Conservation (phyloP, 2,113 vertebrate genomes). For the Acrocephalus kingi region DNA sequence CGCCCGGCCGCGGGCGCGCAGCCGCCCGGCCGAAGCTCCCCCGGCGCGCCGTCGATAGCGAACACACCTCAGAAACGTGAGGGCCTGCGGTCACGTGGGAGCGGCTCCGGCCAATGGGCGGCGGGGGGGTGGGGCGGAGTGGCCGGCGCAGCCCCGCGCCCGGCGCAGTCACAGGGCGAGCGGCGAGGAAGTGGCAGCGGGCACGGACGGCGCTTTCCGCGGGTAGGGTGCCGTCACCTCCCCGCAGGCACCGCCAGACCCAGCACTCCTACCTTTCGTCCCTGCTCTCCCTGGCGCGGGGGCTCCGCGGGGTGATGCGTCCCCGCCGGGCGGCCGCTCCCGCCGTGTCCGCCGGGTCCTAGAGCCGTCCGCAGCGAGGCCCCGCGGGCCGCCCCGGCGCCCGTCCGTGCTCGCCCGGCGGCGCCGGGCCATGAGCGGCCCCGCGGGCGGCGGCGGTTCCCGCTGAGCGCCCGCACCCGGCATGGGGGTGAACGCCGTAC, state of each 20-base stretch:
- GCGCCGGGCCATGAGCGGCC: constrained; percentile 14
- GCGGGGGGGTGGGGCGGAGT: not conserved
- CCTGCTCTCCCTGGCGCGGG: not conserved
- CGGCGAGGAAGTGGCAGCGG: not conserved
- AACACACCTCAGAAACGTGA: not conserved
- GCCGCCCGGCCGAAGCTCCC: not conserved
- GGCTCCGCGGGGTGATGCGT: constrained; percentile 12
- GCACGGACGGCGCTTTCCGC: not conserved
- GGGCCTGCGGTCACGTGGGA: not conserved
- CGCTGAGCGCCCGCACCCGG: not conserved
- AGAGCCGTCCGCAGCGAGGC: not conserved
- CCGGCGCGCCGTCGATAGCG: not conserved
- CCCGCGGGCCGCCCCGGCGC: not conserved
- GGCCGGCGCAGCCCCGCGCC: not conserved
- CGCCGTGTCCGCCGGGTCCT: constrained; percentile 36
- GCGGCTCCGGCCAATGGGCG: not conserved
- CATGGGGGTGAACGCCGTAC: constrained; percentile 94
- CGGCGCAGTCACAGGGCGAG: constrained; percentile 5
- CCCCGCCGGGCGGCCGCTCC: not conserved
- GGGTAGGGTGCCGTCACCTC: not conserved
- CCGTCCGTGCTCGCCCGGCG: not conserved
- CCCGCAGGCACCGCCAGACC: not conserved
- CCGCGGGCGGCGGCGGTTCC: not conserved
- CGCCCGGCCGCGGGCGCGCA: no score
- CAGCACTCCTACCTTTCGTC: not conserved